phyloP scores from a whole-genome alignment of 2,113 vertebrate species.

The Orientallactaga bullata region DNA sequence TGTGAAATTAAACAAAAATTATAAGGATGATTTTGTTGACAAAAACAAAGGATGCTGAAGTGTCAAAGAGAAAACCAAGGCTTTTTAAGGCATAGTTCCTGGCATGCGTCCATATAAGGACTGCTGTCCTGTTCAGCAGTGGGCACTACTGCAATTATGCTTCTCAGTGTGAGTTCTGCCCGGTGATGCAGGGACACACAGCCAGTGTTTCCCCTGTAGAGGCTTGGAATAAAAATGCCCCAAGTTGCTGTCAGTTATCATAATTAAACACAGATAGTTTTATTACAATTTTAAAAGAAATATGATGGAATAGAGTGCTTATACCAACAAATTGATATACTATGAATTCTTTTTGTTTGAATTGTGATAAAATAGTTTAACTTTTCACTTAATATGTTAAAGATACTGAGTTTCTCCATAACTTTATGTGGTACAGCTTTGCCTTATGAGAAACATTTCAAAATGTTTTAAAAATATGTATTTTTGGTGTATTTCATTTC shows the following conservation, averaged over 20 bases:
- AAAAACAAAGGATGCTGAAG: background rate
- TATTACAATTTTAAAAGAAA: background rate
- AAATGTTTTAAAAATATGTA: slow-evolving; percentile 1
- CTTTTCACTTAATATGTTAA: background rate
- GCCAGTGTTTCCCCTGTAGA: background rate
- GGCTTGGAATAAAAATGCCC: background rate
- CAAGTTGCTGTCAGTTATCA: no score
- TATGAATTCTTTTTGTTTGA: background rate
- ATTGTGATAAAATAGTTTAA: background rate
- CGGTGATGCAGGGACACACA: background rate
- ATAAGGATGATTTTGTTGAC: background rate
- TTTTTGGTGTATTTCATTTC: slow-evolving; percentile 3
- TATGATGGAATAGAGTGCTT: background rate
- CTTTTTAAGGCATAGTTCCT: background rate
- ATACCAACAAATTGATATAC: background rate
- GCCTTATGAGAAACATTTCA: background rate
- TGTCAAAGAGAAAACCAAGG: background rate
- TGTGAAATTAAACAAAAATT: slow-evolving; percentile 37
- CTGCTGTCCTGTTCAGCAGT: background rate
- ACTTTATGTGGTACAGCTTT: background rate
- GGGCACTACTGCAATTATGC: background rate
- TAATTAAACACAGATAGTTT: slow-evolving; percentile 23
- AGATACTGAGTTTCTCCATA: background rate
- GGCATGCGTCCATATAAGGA: background rate
- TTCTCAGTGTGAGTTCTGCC: background rate